Conservation (phyloP, 1,140 invertebrate species). For the Chrysopa pallens region DNA sequence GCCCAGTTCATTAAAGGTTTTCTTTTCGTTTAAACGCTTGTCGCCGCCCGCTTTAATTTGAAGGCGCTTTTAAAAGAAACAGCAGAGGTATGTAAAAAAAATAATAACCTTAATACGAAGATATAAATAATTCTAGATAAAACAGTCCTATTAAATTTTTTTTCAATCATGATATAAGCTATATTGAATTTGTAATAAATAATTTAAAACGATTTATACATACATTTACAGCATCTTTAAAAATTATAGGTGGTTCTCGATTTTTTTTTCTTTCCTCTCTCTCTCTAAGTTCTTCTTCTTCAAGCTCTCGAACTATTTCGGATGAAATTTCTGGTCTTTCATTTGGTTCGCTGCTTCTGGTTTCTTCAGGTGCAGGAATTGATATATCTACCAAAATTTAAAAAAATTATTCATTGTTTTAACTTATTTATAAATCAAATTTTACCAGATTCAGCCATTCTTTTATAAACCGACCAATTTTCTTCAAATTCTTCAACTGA, state of each 20-base stretch:
- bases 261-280: slow-evolving; percentile 51
- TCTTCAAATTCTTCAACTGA: not conserved
- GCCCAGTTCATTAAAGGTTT: no score
- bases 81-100: no score
- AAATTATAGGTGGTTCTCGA: slow-evolving; percentile 70
- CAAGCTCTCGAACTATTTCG: slow-evolving; percentile 34
- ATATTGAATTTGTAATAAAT: no score
- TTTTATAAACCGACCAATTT: not conserved
- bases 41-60: no score
- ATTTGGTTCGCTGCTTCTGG: slow-evolving; percentile 18
- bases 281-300: slow-evolving; percentile 42
- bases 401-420: not conserved
- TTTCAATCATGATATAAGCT: no score
- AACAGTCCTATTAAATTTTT: no score
- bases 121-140: no score
- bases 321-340: slow-evolving; percentile 20
- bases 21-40: no score
- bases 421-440: not conserved
- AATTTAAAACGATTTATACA: slow-evolving; percentile 18
- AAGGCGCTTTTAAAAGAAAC: no score
- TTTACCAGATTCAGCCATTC: not conserved
- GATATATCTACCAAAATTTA: not conserved
- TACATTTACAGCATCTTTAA: slow-evolving; percentile 52
- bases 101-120: no score
- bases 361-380: slow-evolving; percentile 17